Conservation (phyloP, 1,140 invertebrate genomes). For the Drosophila lacteicornis region DNA sequence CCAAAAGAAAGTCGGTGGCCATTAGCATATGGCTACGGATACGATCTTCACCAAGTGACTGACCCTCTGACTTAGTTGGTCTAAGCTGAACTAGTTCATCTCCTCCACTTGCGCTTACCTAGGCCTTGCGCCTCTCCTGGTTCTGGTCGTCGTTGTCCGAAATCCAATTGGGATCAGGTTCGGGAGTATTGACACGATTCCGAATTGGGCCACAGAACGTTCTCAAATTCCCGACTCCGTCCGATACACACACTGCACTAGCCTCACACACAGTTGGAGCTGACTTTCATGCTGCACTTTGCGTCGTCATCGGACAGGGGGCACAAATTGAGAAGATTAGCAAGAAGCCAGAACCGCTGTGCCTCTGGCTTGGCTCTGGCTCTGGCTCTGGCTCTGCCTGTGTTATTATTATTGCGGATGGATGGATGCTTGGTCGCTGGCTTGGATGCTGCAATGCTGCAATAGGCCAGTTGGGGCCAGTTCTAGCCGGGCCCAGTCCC, state of each 20-base stretch:
- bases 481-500: slow-evolving; percentile 62
- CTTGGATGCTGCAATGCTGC: slow-evolving; percentile 65
- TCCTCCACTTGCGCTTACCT: slow-evolving; percentile 55
- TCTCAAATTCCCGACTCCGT: slow-evolving; percentile 60
- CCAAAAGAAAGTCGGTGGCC: slow-evolving; percentile 65
- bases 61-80: slow-evolving; percentile 50
- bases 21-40: slow-evolving; percentile 60
- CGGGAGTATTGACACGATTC: slow-evolving; percentile 67
- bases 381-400: neutral
- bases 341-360: slow-evolving; percentile 61
- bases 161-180: slow-evolving; percentile 61
- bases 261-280: slow-evolving; percentile 36
- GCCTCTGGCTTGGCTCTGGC: neutral
- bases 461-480: slow-evolving; percentile 70
- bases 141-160: slow-evolving; percentile 30
- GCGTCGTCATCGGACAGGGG: slow-evolving; percentile 71
- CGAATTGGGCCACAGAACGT: slow-evolving; percentile 72
- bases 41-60: slow-evolving; percentile 39
- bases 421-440: slow-evolving; percentile 64
- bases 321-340: slow-evolving; percentile 80
- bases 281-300: slow-evolving; percentile 65
- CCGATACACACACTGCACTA: neutral
- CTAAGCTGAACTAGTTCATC: slow-evolving; percentile 21
- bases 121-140: slow-evolving; percentile 22
- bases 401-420: slow-evolving; percentile 59